Evolutionary conservation across 2,113 vertebrate genomes (phyloP).

Genomic region (Microcebus tavaratra): DNA sequence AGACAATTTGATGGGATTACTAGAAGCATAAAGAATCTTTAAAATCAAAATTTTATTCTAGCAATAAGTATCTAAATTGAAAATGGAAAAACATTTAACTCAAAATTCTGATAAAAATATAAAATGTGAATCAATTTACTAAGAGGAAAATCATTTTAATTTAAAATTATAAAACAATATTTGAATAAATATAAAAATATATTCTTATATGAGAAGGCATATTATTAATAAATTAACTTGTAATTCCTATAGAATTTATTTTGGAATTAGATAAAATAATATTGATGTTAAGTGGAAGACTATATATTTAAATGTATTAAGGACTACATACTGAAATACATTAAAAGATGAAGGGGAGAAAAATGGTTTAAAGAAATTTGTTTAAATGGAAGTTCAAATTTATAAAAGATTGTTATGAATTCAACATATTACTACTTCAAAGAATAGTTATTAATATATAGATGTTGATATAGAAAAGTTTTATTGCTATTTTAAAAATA

Average conservation of each 20-base stretch:
- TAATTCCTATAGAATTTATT: neutral
- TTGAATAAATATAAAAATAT: neutral
- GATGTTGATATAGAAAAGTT: neutral
- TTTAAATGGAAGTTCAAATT: neutral
- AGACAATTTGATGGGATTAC: neutral
- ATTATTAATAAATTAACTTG: neutral
- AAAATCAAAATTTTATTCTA: neutral
- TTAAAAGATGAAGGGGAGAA: neutral
- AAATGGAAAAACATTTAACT: neutral
- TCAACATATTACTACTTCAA: neutral
- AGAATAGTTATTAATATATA: neutral
- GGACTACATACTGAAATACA: neutral
- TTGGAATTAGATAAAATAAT: neutral
- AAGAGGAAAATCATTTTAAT: neutral
- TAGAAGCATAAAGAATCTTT: neutral
- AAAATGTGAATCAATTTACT: neutral
- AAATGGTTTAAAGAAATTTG: neutral
- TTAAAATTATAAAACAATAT: neutral
- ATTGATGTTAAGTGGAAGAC: neutral
- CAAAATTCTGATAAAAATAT: neutral
- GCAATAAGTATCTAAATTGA: neutral
- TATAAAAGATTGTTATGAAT: neutral
- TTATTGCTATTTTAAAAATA: neutral
- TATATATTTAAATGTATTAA: neutral
- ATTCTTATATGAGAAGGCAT: neutral